phyloP scores from a whole-genome alignment of 2,888 invertebrate genomes.

The Macaria notata region DNA sequence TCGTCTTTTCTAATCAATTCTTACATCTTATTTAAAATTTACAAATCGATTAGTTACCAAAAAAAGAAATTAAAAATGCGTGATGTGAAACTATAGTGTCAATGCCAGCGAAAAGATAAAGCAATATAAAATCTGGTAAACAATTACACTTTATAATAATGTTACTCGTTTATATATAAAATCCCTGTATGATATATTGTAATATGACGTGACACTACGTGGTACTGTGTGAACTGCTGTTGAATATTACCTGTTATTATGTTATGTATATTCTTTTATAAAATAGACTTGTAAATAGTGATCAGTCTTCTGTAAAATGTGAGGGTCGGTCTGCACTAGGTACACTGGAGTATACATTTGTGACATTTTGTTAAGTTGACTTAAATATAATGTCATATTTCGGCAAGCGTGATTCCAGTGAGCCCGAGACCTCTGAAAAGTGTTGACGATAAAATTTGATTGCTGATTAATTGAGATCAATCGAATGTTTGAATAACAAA shows the following conservation, averaged over 20 bases:
- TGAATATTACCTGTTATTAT: conserved; percentile 40
- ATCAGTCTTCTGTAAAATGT: conserved; percentile 78
- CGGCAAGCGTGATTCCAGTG: conserved; percentile 8
- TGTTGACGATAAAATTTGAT: conserved; percentile 29
- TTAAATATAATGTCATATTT: conserved; percentile 8
- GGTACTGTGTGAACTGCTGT: conserved; percentile 40
- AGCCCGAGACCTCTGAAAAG: conserved; percentile 19
- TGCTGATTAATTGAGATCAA: conserved; percentile 31
- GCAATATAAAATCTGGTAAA: conserved; percentile 70
- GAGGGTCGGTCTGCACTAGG: conserved; percentile 50
- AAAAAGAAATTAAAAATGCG: conserved; percentile 5
- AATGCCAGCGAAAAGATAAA: conserved; percentile 49
- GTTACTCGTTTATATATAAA: conserved; percentile 78
- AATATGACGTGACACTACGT: conserved; percentile 64
- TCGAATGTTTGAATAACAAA: conserved; percentile 33
- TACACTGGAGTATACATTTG: conserved; percentile 17
- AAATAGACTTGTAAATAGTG: conserved; percentile 79
- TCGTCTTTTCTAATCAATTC: conserved; percentile 24
- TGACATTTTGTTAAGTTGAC: conserved; percentile 9
- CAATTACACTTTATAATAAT: conserved; percentile 74
- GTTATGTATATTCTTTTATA: conserved; percentile 74
- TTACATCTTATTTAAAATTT: conserved; percentile 28
- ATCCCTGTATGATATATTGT: conserved; percentile 82
- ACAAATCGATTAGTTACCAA: conserved; percentile 37
- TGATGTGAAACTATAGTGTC: conserved; percentile 21